phyloP scores from a whole-genome alignment of 2,797 vertebrate genomes.

The Babyrousa celebensis region DNA sequence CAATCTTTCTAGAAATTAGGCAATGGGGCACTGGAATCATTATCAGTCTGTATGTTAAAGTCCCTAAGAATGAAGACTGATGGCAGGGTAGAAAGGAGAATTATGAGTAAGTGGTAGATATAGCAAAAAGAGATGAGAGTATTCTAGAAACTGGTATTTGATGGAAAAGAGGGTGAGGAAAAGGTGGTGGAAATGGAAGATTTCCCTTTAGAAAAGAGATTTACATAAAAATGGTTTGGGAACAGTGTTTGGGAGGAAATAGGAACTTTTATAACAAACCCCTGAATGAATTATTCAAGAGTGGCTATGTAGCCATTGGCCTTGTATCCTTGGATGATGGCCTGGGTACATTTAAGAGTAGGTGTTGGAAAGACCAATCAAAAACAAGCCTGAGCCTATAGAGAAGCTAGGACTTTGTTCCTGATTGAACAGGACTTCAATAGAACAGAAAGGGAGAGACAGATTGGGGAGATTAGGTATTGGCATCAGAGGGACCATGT shows the following conservation, averaged over 20 bases:
- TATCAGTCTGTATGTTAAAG: background rate
- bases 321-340: background rate
- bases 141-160: constrained; percentile 29
- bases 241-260: background rate
- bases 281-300: background rate
- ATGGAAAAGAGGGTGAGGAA: background rate
- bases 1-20: constrained; percentile 23
- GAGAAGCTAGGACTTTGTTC: background rate
- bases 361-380: background rate
- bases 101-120: background rate
- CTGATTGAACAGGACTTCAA: background rate
- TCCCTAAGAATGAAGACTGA: background rate
- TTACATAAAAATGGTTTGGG: background rate
- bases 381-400: background rate
- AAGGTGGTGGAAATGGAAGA: background rate
- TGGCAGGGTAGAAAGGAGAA: background rate
- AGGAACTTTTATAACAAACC: background rate
- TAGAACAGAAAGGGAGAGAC: background rate
- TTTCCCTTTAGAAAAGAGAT: background rate
- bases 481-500: accelerated
- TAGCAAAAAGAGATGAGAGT: background rate
- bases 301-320: background rate
- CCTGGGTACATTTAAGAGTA: constrained; percentile 21
- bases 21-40: background rate
- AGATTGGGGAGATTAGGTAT: background rate